Conservation (phyloP, 2,113 vertebrate genomes). For the Osmerus mordax region DNA sequence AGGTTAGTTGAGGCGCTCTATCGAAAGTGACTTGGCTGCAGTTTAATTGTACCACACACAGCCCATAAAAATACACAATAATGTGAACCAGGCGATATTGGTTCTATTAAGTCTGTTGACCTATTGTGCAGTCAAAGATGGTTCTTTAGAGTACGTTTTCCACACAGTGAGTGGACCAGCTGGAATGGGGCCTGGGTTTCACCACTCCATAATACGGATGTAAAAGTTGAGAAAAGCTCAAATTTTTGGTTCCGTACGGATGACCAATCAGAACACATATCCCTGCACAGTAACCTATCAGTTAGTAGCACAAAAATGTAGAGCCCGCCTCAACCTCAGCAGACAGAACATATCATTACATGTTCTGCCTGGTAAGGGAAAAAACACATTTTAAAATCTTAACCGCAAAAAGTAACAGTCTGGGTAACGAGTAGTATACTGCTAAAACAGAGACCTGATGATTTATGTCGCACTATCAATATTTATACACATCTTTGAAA, state of each 20-base stretch:
- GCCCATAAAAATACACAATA: no score
- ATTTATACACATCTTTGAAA: constrained; percentile 1
- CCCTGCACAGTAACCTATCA: no score
- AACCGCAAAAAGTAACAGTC: neutral
- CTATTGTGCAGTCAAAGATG: neutral
- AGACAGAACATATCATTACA: no score
- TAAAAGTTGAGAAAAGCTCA: neutral
- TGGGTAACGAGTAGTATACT: neutral
- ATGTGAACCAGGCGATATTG: neutral
- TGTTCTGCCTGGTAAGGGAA: constrained; percentile 12
- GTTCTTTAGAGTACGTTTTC: neutral
- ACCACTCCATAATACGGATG: neutral
- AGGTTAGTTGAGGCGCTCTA: neutral
- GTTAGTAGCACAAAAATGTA: no score
- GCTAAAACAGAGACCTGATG: constrained; percentile 6
- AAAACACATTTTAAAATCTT: neutral
- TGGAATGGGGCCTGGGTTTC: neutral
- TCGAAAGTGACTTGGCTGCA: neutral
- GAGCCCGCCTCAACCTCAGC: no score
- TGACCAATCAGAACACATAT: no score
- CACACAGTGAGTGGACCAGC: neutral
- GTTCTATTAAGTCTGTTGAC: neutral
- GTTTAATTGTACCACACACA: neutral
- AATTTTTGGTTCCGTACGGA: no score
- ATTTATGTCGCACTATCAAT: neutral